Conservation (phyloP, 2,113 vertebrate genomes). For the Stigmatopora nigra region DNA sequence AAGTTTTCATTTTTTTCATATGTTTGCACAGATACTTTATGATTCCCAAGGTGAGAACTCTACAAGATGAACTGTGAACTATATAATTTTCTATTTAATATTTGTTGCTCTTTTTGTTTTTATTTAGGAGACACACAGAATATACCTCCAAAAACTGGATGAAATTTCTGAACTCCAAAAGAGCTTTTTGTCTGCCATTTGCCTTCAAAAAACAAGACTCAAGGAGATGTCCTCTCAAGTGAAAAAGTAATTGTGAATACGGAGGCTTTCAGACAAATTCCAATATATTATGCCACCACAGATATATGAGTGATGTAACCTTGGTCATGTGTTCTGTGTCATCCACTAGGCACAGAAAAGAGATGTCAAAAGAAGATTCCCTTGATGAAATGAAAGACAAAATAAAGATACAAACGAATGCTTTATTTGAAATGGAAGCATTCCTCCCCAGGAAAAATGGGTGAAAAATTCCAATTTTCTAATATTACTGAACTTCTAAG, state of each 20-base stretch:
- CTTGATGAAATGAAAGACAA: slow-evolving; percentile 72
- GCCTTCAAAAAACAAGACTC: slow-evolving; percentile 74
- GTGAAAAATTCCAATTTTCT: slow-evolving; percentile 55
- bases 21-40: background rate
- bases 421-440: slow-evolving; percentile 91
- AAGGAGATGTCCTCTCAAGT: slow-evolving; percentile 72
- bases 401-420: slow-evolving; percentile 75
- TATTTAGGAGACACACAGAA: slow-evolving; percentile 79
- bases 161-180: slow-evolving; percentile 85
- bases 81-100: background rate
- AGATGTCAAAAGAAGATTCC: slow-evolving; percentile 47
- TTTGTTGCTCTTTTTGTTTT: background rate
- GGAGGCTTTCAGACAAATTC: background rate
- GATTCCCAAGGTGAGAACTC: background rate
- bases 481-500: background rate
- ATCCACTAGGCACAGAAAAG: slow-evolving; percentile 68
- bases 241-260: slow-evolving; percentile 64
- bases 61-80: background rate
- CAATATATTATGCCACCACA: background rate
- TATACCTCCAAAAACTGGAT: slow-evolving; percentile 84
- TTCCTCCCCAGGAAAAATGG: slow-evolving; percentile 93
- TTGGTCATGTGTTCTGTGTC: background rate
- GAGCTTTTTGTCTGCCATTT: slow-evolving; percentile 73
- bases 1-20: background rate
- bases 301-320: background rate